Percentiles rank a stretch among this genome's conserved stretches.
Conservation (phyloP, 2,797 vertebrate species). For the Lacerta viridis region DNA sequence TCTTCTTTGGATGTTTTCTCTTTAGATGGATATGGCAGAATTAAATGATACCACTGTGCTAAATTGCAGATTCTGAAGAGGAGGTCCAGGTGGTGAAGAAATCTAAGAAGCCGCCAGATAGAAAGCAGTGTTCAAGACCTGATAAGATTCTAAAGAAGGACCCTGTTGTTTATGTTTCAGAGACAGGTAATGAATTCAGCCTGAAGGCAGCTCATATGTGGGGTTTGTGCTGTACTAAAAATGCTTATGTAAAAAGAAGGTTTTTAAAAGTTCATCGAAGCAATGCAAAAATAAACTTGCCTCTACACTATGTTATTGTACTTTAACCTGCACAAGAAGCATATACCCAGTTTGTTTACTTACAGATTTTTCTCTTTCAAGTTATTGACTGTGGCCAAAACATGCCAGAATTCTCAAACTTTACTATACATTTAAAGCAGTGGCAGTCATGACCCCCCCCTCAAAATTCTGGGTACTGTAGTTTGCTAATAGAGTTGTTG, state of each 20-base stretch:
- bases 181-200: conserved; percentile 87
- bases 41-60: conserved; percentile 48
- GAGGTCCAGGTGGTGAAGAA: conserved; percentile 80
- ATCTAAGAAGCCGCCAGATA: conserved; percentile 80
- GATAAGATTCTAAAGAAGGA: conserved; percentile 81
- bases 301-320: no score
- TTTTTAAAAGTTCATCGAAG: no score
- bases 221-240: background rate
- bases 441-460: no score
- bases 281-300: no score
- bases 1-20: background rate
- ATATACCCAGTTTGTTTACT: no score
- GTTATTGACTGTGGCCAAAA: no score
- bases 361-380: no score
- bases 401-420: no score
- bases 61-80: conserved; percentile 89
- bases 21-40: conserved; percentile 22
- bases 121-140: conserved; percentile 77
- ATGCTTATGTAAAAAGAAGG: background rate
- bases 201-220: background rate
- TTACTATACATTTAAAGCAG: no score
- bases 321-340: no score
- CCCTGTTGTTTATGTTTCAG: conserved; percentile 91
- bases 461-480: no score
- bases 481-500: no score